Percentiles rank a stretch among this genome's conserved stretches.
These are phyloP conservation scores for Erannis defoliaria DNA, from an alignment of 2,888 invertebrate genomes.

Conservation along the genomic window DNA sequence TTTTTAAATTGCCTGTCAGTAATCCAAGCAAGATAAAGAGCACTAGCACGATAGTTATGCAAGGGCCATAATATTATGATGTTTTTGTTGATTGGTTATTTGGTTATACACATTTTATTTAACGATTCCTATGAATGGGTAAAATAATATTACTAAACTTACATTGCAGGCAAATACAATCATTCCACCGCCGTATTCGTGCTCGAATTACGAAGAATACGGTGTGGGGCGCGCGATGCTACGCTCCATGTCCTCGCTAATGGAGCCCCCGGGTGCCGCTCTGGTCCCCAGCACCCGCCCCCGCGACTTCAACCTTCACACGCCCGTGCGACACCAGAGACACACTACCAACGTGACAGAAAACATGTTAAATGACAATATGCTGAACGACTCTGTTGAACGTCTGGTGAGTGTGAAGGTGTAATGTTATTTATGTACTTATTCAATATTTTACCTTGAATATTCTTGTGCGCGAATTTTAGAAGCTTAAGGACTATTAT, in stretches of 20 bases:
- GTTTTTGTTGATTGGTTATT: too few relatives aligned
- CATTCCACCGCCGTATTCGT: constrained; percentile 94
- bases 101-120: too few relatives aligned
- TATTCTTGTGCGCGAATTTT: too few relatives aligned
- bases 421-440: too few relatives aligned
- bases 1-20: too few relatives aligned
- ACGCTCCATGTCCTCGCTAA: constrained; percentile 87
- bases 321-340: constrained; percentile 43
- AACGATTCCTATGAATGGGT: too few relatives aligned
- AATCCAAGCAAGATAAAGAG: too few relatives aligned
- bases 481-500: too few relatives aligned
- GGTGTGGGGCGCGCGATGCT: constrained; percentile 84
- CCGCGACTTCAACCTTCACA: constrained; percentile 45
- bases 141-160: too few relatives aligned
- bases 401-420: constrained; percentile 24
- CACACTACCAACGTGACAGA: constrained; percentile 64
- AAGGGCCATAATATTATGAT: too few relatives aligned
- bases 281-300: constrained; percentile 51
- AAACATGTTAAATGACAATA: constrained; percentile 62
- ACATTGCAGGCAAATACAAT: constrained; percentile 90
- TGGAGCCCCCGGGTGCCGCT: constrained; percentile 58
- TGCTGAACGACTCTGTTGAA: constrained; percentile 22
- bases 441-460: too few relatives aligned
- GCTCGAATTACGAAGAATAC: constrained; percentile 89
- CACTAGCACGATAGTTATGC: too few relatives aligned